phyloP scores from a whole-genome alignment of 2,797 vertebrate species.

The Paguma larvata region DNA sequence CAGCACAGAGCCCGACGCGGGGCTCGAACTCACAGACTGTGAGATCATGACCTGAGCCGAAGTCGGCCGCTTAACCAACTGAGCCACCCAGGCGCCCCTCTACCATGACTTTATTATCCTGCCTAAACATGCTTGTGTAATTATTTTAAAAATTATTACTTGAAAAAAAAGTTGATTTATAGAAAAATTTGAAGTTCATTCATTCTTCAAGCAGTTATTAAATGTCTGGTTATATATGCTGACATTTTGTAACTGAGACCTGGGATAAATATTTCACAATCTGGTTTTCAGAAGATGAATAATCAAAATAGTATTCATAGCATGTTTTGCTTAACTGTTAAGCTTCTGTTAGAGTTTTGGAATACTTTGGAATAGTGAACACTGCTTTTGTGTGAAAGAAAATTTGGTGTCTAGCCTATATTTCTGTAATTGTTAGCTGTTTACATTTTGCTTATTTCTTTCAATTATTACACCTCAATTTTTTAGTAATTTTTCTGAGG shows the following conservation, averaged over 20 bases:
- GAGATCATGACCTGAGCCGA: too few species aligned
- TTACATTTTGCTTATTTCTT: conserved; percentile 44
- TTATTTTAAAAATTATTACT: conserved; percentile 48
- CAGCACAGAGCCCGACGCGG: too few species aligned
- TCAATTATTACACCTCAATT: neutral
- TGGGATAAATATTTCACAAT: conserved; percentile 40
- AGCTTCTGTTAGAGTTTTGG: conserved; percentile 33
- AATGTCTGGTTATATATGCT: neutral
- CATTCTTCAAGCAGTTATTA: conserved; percentile 21
- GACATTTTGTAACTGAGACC: neutral
- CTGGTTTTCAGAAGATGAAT: conserved; percentile 52
- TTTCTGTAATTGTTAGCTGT: conserved; percentile 63
- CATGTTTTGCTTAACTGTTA: conserved; percentile 44
- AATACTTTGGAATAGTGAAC: conserved; percentile 33
- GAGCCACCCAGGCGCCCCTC: too few species aligned
- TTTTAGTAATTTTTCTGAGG: conserved; percentile 42
- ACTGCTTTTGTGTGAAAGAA: conserved; percentile 56
- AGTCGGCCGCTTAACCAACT: too few species aligned
- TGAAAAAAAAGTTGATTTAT: conserved; percentile 43
- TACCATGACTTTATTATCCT: conserved; percentile 28
- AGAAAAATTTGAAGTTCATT: conserved; percentile 47
- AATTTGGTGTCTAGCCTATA: neutral
- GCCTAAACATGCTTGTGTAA: neutral
- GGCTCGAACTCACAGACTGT: too few species aligned
- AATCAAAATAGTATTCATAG: conserved; percentile 44